phyloP scores from a whole-genome alignment of 1,140 invertebrate genomes.

The Hyphantria cunea region DNA sequence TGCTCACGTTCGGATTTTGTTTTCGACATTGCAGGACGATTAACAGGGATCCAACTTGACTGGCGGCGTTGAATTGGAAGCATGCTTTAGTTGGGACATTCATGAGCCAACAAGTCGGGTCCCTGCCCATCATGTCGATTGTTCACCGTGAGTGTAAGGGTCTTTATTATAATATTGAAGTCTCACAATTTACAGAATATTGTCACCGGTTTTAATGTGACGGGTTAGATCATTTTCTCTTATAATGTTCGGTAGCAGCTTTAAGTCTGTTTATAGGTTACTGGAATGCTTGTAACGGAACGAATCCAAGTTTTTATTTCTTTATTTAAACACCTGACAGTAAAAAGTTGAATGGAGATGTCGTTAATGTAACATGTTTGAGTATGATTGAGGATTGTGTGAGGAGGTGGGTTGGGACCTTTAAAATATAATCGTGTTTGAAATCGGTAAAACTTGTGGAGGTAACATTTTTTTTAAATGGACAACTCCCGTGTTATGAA shows the following conservation, averaged over 20 bases:
- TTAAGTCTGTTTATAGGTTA: conserved; percentile 71
- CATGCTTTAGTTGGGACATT: too few relatives aligned
- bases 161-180: conserved; percentile 36
- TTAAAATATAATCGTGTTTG: too few relatives aligned
- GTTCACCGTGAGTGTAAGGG: not conserved
- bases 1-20: not conserved
- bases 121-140: not conserved
- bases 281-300: conserved; percentile 62
- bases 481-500: too few relatives aligned
- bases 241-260: conserved; percentile 71
- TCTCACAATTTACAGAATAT: conserved; percentile 66
- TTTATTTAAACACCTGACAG: conserved; percentile 55
- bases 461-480: too few relatives aligned
- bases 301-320: conserved; percentile 70
- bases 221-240: conserved; percentile 42
- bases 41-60: not conserved
- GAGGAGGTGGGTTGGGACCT: too few relatives aligned
- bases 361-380: conserved; percentile 20
- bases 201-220: conserved; percentile 65
- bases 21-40: not conserved
- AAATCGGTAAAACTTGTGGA: too few relatives aligned
- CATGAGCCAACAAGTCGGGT: not conserved
- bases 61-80: not conserved
- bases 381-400: too few relatives aligned
- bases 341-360: conserved; percentile 45